A percentile compares a stretch with the other conserved stretches of the same genome.
phyloP scores from a whole-genome alignment of 2,113 vertebrate species.

The Lepisosteus oculatus region DNA sequence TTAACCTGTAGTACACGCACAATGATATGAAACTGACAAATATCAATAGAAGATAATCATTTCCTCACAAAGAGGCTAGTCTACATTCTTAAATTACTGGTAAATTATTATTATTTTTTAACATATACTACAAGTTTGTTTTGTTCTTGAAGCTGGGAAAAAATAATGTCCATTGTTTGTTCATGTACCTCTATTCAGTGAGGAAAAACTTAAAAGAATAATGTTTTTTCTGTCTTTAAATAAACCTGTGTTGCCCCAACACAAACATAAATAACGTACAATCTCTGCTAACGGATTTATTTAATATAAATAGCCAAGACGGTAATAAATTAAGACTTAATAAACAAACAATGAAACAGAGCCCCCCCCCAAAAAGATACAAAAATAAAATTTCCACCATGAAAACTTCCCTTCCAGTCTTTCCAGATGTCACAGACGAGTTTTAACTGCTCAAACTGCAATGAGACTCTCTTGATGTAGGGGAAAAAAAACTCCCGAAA shows the following conservation, averaged over 20 bases:
- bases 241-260: constrained; percentile 65
- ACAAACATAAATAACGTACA: constrained; percentile 79
- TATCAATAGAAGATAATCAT: constrained; percentile 82
- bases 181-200: constrained; percentile 66
- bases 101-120: constrained; percentile 66
- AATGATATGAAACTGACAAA: constrained; percentile 82
- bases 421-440: constrained; percentile 49
- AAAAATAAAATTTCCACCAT: constrained; percentile 82
- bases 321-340: constrained; percentile 74
- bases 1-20: constrained; percentile 72
- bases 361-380: constrained; percentile 65
- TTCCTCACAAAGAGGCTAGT: constrained; percentile 81
- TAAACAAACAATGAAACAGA: constrained; percentile 55
- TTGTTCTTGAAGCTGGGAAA: constrained; percentile 62
- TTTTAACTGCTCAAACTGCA: too few species aligned
- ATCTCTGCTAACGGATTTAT: constrained; percentile 63
- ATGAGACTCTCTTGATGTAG: too few species aligned
- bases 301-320: constrained; percentile 81
- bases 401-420: constrained; percentile 76
- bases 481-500: constrained; percentile 17
- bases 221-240: constrained; percentile 59
- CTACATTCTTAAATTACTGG: constrained; percentile 88
- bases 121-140: constrained; percentile 57
- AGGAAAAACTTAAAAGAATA: constrained; percentile 59
- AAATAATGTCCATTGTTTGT: constrained; percentile 63